phyloP scores from a whole-genome alignment of 2,888 invertebrate genomes.

The Clistopyga incitator region DNA sequence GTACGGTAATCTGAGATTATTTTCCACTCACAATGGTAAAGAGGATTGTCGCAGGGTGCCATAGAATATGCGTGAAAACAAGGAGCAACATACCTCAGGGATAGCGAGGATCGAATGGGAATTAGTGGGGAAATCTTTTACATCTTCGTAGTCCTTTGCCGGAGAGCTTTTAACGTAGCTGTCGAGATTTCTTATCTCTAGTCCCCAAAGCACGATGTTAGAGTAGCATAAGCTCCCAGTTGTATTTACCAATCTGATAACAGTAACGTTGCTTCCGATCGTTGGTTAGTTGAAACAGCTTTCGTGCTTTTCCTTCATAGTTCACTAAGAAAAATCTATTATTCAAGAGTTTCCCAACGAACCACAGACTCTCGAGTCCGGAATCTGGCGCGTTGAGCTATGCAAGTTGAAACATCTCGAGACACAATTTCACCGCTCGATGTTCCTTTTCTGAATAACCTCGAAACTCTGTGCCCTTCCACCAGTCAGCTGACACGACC shows the following conservation, averaged over 20 bases:
- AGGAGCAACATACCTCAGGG: conserved; percentile 2
- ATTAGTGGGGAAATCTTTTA: neutral
- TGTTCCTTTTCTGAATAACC: conserved; percentile 13
- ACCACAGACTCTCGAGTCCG: conserved; percentile 1
- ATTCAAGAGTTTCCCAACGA: conserved; percentile 41
- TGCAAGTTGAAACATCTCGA: conserved; percentile 20
- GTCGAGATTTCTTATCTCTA: neutral
- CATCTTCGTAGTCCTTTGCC: neutral
- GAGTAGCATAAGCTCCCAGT: neutral
- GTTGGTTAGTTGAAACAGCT: neutral
- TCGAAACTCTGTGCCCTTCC: conserved; percentile 14
- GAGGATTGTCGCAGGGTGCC: neutral
- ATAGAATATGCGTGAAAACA: neutral
- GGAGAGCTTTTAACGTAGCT: conserved; percentile 19
- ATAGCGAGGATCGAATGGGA: neutral
- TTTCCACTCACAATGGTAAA: neutral
- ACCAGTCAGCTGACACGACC: neutral
- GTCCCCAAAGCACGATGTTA: neutral
- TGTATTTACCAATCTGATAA: conserved; percentile 10
- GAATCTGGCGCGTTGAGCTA: conserved; percentile 12
- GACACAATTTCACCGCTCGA: conserved; percentile 6
- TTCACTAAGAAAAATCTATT: conserved; percentile 42
- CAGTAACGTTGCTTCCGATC: conserved; percentile 26
- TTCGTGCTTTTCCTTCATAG: conserved; percentile 29
- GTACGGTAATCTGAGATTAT: neutral